phyloP scores from a whole-genome alignment of 2,888 invertebrate species.

The Syrista parreyssii region DNA sequence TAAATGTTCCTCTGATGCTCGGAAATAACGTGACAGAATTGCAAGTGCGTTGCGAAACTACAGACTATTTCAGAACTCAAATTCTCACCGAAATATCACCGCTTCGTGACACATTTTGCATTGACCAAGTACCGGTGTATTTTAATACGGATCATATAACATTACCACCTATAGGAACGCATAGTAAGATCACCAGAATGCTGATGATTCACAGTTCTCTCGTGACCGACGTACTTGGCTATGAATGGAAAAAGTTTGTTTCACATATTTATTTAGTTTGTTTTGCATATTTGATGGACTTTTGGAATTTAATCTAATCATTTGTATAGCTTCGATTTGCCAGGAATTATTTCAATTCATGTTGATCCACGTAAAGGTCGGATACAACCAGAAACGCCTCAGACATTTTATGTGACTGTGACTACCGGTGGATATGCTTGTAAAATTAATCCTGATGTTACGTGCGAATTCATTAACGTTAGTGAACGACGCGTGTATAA shows the following conservation, averaged over 20 bases:
- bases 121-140: constrained; percentile 39
- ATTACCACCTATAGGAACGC: constrained; percentile 52
- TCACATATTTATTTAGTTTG: constrained; percentile 1
- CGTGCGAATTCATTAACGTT: constrained; percentile 62
- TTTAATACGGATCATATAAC: constrained; percentile 61
- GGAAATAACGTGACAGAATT: constrained; percentile 28
- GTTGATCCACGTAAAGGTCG: constrained; percentile 55
- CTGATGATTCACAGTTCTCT: constrained; percentile 64
- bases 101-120: constrained; percentile 21
- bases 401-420: constrained; percentile 58
- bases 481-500: constrained; percentile 56
- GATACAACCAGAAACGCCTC: constrained; percentile 58
- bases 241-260: constrained; percentile 60
- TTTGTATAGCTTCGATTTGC: constrained; percentile 50
- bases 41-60: constrained; percentile 33
- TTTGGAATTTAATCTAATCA: neutral
- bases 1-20: constrained; percentile 23
- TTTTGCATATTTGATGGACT: neutral
- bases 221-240: constrained; percentile 54
- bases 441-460: constrained; percentile 48
- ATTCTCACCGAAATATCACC: constrained; percentile 13
- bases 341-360: constrained; percentile 47
- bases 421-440: constrained; percentile 55
- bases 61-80: constrained; percentile 13
- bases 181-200: constrained; percentile 54